Conservation (phyloP, 2,113 vertebrate species). For the Carettochelys insculpta region DNA sequence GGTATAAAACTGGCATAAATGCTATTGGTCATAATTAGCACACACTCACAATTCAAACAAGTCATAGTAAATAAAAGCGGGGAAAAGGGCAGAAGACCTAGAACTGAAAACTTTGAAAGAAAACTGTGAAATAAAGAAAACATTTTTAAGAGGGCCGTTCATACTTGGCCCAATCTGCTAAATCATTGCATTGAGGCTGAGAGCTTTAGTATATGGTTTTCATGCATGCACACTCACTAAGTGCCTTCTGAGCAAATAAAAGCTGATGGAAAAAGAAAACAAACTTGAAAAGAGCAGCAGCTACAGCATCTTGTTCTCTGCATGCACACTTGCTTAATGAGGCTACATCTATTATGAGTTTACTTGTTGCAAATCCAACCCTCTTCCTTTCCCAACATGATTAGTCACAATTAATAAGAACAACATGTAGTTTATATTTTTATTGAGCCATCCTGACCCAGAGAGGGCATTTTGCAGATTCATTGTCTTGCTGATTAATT, state of each 20-base stretch:
- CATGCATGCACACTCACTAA: neutral
- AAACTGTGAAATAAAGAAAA: neutral
- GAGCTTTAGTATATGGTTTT: neutral
- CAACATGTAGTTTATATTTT: neutral
- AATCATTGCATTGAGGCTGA: neutral
- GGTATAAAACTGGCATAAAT: neutral
- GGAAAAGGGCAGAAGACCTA: neutral
- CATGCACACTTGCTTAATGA: conserved; percentile 5
- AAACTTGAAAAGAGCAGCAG: neutral
- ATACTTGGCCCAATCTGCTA: neutral
- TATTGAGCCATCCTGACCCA: neutral
- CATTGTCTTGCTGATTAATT: conserved; percentile 15
- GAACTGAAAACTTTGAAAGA: neutral
- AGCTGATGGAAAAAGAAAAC: conserved; percentile 11
- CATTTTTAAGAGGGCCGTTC: neutral
- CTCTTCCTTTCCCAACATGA: neutral
- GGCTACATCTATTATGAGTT: neutral
- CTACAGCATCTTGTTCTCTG: neutral
- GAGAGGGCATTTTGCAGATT: conserved; percentile 1
- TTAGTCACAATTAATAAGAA: conserved; percentile 9
- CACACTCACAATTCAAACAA: neutral
- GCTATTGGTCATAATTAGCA: neutral
- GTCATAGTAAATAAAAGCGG: neutral
- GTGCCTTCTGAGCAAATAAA: conserved; percentile 13
- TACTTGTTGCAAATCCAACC: conserved; percentile 25